phyloP scores from a whole-genome alignment of 2,888 invertebrate species.

The Punctoribates punctum region DNA sequence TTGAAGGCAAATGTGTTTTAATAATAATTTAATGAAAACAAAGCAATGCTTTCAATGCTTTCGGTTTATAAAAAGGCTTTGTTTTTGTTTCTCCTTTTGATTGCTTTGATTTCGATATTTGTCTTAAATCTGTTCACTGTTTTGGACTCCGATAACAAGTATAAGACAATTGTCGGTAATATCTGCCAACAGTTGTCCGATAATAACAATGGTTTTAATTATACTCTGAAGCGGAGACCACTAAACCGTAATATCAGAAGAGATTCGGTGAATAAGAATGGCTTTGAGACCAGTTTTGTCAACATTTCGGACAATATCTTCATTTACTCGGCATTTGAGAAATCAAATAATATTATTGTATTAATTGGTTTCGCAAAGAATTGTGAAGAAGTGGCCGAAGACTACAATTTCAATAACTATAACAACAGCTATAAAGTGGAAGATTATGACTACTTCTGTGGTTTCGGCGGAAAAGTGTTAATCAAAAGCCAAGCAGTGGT shows the following conservation, averaged over 20 bases:
- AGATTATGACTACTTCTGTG: neutral
- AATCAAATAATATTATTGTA: neutral
- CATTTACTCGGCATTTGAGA: constrained; percentile 9
- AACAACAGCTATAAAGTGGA: neutral
- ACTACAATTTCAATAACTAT: neutral
- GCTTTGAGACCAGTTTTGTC: neutral
- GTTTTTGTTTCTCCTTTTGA: neutral
- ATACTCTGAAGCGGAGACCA: neutral
- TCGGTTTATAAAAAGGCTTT: neutral
- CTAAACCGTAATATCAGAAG: no score
- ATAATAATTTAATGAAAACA: no score
- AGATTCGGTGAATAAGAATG: no score
- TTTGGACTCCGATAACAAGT: neutral
- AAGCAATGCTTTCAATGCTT: no score
- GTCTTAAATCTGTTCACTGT: neutral
- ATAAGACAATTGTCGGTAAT: neutral
- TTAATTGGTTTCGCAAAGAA: constrained; percentile 20
- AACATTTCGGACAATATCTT: constrained; percentile 21
- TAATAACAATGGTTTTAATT: neutral
- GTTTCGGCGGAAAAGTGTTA: neutral
- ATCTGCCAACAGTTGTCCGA: neutral
- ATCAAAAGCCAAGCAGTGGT: constrained; percentile 5
- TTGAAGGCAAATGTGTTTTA: no score
- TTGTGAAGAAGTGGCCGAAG: neutral
- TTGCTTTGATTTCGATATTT: constrained; percentile 1